Percentiles rank a stretch among this genome's conserved stretches.
These are phyloP conservation scores for Zootermopsis nevadensis DNA, from an alignment of 2,888 invertebrate species.

Conservation along the genomic window DNA sequence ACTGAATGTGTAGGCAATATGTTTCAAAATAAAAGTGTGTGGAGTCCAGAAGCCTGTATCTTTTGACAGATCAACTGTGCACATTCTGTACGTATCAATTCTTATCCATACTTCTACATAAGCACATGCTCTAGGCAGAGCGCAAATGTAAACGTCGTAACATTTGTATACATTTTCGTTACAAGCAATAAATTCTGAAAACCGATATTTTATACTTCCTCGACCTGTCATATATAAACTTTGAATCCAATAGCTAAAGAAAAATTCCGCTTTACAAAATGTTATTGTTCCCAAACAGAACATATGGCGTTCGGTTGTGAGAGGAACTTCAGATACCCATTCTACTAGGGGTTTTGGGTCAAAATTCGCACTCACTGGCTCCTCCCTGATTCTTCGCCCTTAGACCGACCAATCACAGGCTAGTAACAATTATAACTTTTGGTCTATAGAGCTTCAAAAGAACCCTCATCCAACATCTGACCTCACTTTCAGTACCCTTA, in stretches of 20 bases:
- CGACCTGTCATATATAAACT: neutral
- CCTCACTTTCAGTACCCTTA: neutral
- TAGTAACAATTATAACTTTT: neutral
- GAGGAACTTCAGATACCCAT: neutral
- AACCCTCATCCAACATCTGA: constrained; percentile 37
- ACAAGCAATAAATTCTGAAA: neutral
- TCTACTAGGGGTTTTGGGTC: neutral
- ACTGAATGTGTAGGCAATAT: too few relatives aligned
- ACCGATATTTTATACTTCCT: neutral
- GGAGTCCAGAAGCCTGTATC: too few relatives aligned
- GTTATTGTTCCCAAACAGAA: neutral
- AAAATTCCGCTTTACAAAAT: neutral
- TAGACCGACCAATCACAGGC: constrained; percentile 2
- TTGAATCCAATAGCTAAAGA: neutral
- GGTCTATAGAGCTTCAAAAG: neutral
- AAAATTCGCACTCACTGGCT: neutral
- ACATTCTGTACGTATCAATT: too few relatives aligned
- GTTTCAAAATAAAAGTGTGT: too few relatives aligned
- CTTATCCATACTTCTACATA: too few relatives aligned
- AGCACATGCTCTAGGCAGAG: too few relatives aligned
- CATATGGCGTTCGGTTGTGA: neutral
- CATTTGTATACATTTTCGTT: neutral
- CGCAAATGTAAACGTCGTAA: too few relatives aligned
- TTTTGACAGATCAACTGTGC: too few relatives aligned
- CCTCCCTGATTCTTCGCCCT: neutral